Conservation (phyloP, 2,888 invertebrate genomes). For the Nymphalis c-album region DNA sequence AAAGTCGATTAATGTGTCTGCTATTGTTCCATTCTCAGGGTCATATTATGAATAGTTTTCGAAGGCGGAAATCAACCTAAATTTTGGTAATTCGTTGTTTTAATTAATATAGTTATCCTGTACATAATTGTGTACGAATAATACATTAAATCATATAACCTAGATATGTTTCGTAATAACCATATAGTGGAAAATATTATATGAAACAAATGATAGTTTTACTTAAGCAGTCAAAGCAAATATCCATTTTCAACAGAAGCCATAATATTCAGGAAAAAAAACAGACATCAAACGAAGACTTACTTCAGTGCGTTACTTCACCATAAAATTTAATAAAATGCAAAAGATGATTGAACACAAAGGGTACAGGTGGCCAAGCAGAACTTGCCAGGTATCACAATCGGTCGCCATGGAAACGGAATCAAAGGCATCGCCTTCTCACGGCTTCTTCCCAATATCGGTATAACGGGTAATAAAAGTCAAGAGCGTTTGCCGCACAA, state of each 20-base stretch:
- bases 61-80: too few relatives aligned
- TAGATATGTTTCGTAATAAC: not conserved
- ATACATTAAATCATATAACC: not conserved
- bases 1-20: too few relatives aligned
- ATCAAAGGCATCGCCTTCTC: conserved; percentile 45
- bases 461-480: conserved; percentile 67
- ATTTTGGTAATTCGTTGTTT: too few relatives aligned
- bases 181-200: not conserved
- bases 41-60: too few relatives aligned
- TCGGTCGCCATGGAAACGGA: conserved; percentile 45
- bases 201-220: conserved; percentile 1
- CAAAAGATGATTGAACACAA: conserved; percentile 41
- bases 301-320: conserved; percentile 8
- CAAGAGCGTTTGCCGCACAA: conserved; percentile 58
- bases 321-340: conserved; percentile 38
- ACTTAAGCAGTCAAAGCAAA: conserved; percentile 4
- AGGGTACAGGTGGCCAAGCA: conserved; percentile 40
- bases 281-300: conserved; percentile 8
- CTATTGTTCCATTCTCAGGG: too few relatives aligned
- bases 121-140: not conserved
- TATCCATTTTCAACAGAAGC: conserved; percentile 10
- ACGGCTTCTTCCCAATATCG: conserved; percentile 58
- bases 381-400: conserved; percentile 37
- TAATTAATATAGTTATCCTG: too few relatives aligned
- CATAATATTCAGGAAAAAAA: conserved; percentile 2